These are phyloP conservation scores for Psix sp. DNA, from an alignment of 1,140 invertebrate species.

Conservation along the genomic window DNA sequence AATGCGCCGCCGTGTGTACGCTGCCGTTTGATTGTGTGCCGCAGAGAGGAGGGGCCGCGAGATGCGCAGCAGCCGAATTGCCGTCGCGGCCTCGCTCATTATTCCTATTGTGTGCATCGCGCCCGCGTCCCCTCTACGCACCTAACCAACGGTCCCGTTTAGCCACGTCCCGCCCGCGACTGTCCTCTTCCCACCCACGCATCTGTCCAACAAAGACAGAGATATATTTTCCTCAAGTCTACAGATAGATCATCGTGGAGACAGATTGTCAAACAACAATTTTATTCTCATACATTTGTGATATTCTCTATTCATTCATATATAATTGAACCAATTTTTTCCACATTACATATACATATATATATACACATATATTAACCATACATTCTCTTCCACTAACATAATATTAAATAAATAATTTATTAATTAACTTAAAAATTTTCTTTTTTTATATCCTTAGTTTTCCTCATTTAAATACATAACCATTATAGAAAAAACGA, in stretches of 20 bases:
- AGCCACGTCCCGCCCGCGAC: slow-evolving; percentile 24
- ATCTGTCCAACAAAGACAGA: neutral
- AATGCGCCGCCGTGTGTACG: slow-evolving; percentile 33
- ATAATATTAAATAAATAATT: too few relatives aligned
- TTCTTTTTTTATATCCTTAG: too few relatives aligned
- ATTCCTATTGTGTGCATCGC: slow-evolving; percentile 68
- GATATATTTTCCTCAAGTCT: neutral
- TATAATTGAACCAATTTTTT: too few relatives aligned
- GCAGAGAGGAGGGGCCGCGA: slow-evolving; percentile 46
- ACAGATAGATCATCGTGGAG: slow-evolving; percentile 15
- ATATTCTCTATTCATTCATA: too few relatives aligned
- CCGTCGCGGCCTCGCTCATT: slow-evolving; percentile 70
- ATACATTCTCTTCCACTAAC: too few relatives aligned
- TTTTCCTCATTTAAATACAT: too few relatives aligned
- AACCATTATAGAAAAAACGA: too few relatives aligned
- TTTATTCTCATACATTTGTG: too few relatives aligned
- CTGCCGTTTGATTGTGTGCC: slow-evolving; percentile 22
- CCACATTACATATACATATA: too few relatives aligned
- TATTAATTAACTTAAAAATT: too few relatives aligned
- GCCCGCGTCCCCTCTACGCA: slow-evolving; percentile 18
- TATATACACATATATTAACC: too few relatives aligned
- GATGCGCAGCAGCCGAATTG: slow-evolving; percentile 65
- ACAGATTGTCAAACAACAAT: too few relatives aligned
- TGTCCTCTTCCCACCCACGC: slow-evolving; percentile 1
- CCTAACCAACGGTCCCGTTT: slow-evolving; percentile 27